Evolutionary conservation across 2,113 vertebrate species (phyloP), one percentile per base, ranked within the genome.

Genomic region (Clupea harengus): DNA sequence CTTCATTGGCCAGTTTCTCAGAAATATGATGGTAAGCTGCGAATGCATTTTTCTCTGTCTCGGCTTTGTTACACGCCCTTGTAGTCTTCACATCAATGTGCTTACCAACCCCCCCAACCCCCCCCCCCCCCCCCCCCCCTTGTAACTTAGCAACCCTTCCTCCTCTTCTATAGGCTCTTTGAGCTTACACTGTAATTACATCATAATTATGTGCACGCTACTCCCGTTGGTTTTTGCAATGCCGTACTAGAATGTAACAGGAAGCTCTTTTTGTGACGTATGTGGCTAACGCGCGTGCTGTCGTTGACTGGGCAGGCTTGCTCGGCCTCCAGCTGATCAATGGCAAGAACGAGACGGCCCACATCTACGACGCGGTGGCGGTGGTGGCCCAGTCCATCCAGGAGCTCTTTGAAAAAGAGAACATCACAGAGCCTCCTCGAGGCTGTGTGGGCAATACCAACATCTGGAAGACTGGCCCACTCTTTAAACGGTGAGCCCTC

Each of bases 381-480:
- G 96, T 99, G 83, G 97, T 99, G 90, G 98, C 98, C 1, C 98
- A 99, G 94, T 98, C 98, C 0, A 97, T 99, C 89, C 98, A 99
- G 8, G 98, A 99, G 90, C 94, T 99, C 22, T 98, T 99, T 83
- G 98, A 99, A 93, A 99, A 99, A 90, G 98, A 99, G 92, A 99
- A 99, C 85, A 99, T 99, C 91, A 99, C 98, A 0, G 98, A 99
- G 89, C 98, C 98, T 0, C 98, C 98, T 0, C 95, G 96, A 83
- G 98, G 98, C 84, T 99, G 98, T 0, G 98, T 99, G 90, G 98
- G 98, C 82, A 99, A 99, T 93, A 99, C 98, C 91, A 99, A 99
- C 94, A 99, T 99, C 93, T 99, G 98, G 98, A 99, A 99, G 91
- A 98, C 98, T 0, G 98, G 98, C 47, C 98, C 98, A 0, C 97